Evolutionary conservation across 53 echinoderm and acorn worm genomes (phyloP), one percentile per base, ranked within the genome.

Genomic region (Crossaster papposus): DNA sequence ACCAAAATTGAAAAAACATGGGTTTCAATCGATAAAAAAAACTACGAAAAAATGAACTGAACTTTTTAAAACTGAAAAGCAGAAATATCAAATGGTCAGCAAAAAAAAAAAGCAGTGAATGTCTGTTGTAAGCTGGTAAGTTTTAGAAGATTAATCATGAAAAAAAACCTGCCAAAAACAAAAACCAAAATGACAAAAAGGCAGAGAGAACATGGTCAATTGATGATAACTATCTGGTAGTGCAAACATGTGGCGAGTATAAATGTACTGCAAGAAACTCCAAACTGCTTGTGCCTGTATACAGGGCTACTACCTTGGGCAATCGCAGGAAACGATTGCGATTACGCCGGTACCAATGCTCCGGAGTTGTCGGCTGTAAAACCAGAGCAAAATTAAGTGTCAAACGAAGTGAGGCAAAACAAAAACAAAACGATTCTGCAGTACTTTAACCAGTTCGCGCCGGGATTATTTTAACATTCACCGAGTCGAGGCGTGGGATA

Each of bases 311-410:
- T 84, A 84, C 84, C 84, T 84, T 84, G 18, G 84, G 72, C 72
- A 84, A 72, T 51, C 84, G 84, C 72, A 84, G 65, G 84, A 84
- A 84, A 51, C 84, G 84, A 84, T 38, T 84, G 65, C 84, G 84
- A 84, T 84, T 84, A 24, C 84, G 84, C 72, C 72, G 51, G 52
- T 84, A 72, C 84, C 84, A 84, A 72, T 51, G 71, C 15, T 72
- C 84, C 33, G 84, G 36, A 17, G 84, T 36, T 5, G 51, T 0
- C 6, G 72, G 72, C 84, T 84, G 84, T 54, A 44, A 72, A 44
- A 35, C 29, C 52, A 84, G 84, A 71, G 51, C 37, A 71, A 37
- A 84, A 72, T 9, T 7, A 64, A 14, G 68, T 68, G 7, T n/a
- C 5, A 68, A 68, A 68, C 17, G 4, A 26, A n/a, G 68, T 26